Conservation (phyloP, 2,888 invertebrate genomes). For the Lasioglossum malachurum region DNA sequence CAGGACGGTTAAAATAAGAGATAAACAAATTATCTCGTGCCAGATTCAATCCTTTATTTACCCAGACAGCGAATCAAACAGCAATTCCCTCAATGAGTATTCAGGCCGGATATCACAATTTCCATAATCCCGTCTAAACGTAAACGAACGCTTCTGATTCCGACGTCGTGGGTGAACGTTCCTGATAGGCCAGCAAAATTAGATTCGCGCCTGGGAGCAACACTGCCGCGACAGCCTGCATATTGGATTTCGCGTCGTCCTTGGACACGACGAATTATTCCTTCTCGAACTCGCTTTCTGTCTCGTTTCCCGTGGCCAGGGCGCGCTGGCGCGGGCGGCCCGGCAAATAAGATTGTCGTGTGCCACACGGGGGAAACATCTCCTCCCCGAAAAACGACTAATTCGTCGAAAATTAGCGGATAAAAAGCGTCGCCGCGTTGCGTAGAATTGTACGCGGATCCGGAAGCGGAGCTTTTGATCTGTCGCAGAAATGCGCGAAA, state of each 20-base stretch:
- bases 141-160: constrained; percentile 41
- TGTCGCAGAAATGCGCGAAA: constrained; percentile 54
- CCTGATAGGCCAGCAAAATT: constrained; percentile 43
- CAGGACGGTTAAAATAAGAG: not conserved
- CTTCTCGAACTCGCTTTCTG: not conserved
- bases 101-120: constrained; percentile 34
- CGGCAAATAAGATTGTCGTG: constrained; percentile 29
- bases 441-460: constrained; percentile 23
- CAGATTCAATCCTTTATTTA: constrained; percentile 28
- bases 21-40: not conserved
- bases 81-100: constrained; percentile 36
- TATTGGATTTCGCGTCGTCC: constrained; percentile 49
- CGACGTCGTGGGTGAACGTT: constrained; percentile 13
- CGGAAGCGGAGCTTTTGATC: constrained; percentile 50
- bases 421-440: not conserved
- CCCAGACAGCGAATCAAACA: constrained; percentile 32
- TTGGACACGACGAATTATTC: constrained; percentile 40
- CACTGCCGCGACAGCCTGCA: constrained; percentile 17
- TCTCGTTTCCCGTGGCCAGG: not conserved
- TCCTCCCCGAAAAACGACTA: not conserved
- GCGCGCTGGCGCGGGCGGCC: not conserved
- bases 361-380: not conserved
- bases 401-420: constrained; percentile 26
- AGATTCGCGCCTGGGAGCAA: constrained; percentile 38
- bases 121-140: constrained; percentile 34